These are phyloP conservation scores for Pandion haliaetus DNA, from an alignment of 2,113 vertebrate genomes.

Conservation along the genomic window DNA sequence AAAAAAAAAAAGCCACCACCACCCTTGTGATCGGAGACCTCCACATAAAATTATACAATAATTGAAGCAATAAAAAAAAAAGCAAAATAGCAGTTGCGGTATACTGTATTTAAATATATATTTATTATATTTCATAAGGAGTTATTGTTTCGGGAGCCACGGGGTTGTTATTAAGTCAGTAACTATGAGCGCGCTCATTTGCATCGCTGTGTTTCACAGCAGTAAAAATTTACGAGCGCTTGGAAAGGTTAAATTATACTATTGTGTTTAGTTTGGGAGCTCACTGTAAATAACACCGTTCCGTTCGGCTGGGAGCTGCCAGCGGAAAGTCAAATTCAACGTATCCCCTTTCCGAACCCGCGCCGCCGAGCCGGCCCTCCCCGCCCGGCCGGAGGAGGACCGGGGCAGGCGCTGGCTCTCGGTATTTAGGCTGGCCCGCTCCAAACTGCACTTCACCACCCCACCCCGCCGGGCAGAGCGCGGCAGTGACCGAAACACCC, in stretches of 20 bases:
- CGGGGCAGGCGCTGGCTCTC: background rate
- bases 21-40: slow-evolving; percentile 66
- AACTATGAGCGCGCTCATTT: slow-evolving; percentile 70
- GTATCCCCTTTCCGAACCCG: background rate
- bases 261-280: slow-evolving; percentile 79
- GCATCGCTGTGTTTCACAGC: slow-evolving; percentile 71
- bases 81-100: slow-evolving; percentile 71
- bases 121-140: slow-evolving; percentile 84
- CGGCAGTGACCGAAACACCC: slow-evolving; percentile 24
- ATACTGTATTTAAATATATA: slow-evolving; percentile 80
- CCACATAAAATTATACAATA: slow-evolving; percentile 79
- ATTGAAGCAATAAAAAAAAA: slow-evolving; percentile 73
- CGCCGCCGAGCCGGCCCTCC: background rate
- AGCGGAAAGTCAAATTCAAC: slow-evolving; percentile 69
- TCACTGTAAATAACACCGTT: slow-evolving; percentile 74
- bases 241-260: slow-evolving; percentile 82
- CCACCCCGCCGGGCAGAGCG: background rate
- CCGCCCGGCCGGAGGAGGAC: background rate
- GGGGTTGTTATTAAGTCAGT: slow-evolving; percentile 71
- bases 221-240: slow-evolving; percentile 82
- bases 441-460: slow-evolving; percentile 6
- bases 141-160: slow-evolving; percentile 80
- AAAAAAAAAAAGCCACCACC: background rate
- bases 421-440: background rate
- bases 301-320: slow-evolving; percentile 21